phyloP scores from a whole-genome alignment of 1,140 invertebrate species.

The Aphelenchoides besseyi region DNA sequence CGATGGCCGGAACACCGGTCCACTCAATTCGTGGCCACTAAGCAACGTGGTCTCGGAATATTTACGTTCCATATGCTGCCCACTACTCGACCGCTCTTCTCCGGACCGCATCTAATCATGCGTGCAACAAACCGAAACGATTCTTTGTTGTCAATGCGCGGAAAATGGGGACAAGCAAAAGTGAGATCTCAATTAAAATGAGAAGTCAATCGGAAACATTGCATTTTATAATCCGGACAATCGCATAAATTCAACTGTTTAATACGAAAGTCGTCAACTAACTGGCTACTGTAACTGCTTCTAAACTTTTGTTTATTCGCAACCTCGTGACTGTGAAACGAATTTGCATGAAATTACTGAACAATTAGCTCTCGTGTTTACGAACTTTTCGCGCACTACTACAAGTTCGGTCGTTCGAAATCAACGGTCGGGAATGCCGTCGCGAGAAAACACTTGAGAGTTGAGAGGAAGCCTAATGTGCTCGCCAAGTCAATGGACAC shows the following conservation, averaged over 20 bases:
- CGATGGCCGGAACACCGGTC: not conserved
- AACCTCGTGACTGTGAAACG: not conserved
- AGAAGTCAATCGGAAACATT: not conserved
- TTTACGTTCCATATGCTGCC: constrained; percentile 1
- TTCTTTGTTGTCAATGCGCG: constrained; percentile 3
- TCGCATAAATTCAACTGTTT: too few relatives aligned
- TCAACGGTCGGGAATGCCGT: not conserved
- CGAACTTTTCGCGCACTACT: not conserved
- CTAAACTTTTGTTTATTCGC: not conserved
- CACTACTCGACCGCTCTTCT: not conserved
- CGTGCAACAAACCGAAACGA: not conserved
- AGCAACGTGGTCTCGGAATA: not conserved
- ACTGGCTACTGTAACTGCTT: constrained; percentile 1
- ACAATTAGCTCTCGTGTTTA: not conserved
- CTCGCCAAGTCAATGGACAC: not conserved
- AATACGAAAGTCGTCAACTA: too few relatives aligned
- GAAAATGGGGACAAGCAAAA: not conserved
- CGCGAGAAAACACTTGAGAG: constrained; percentile 13
- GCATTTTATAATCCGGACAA: too few relatives aligned
- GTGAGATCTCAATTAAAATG: not conserved
- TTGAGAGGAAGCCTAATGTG: not conserved
- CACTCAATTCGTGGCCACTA: not conserved
- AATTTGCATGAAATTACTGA: not conserved
- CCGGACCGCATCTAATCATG: not conserved
- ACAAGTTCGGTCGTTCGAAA: not conserved